Evolutionary conservation across 2,113 vertebrate species (phyloP), one percentile per base, ranked within the genome.

Genomic region (Camelus dromedarius): DNA sequence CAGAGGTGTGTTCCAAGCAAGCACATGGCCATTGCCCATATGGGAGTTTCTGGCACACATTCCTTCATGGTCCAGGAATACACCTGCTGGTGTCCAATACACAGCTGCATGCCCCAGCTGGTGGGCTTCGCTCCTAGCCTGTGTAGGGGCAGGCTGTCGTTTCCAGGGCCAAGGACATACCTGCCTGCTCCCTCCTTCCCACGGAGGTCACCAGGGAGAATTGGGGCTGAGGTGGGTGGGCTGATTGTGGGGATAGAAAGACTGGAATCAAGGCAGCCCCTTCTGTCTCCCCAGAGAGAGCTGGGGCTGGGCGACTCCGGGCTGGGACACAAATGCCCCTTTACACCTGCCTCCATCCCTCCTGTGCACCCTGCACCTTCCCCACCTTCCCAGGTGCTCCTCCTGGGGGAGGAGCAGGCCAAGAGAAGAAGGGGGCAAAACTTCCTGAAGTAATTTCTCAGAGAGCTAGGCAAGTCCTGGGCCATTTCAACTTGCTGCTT

Each of bases 351-450:
- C 42, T 77, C 20, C 8, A 64, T 42, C 38, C 15, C 42, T 69
- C 20, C 9, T 3, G 8, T 46, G 30, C 15, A 48, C 18, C 8
- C 2, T 19, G 22, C 8, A 0, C n/a, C 60, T 67, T 35, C 15
- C 60, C 32, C 8, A 0, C n/a, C 60, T 67, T 35, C 15, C 60
- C 32, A 84, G n/a, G 16, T 56, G 1, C 22, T 70, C 46, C 35
- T 95, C 11, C 56, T 35, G 28, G 32, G 48, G 16, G 7, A 79
- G 32, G 35, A 54, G 48, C 30, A 35, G 52, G 26, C 76, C 14
- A 3, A 15, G 32, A 50, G 46, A 16, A 70, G 64, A 20, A 66
- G 6, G 2, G 4, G 18, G 35, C 76, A 70, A 89, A 89, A 77
- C 42, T 58, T 75, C 26, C 32, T 32, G 46, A 58, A 38, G 1